Evolutionary conservation across 2,113 vertebrate species (phyloP).

Genomic region (Beaufortia kweichowensis): DNA sequence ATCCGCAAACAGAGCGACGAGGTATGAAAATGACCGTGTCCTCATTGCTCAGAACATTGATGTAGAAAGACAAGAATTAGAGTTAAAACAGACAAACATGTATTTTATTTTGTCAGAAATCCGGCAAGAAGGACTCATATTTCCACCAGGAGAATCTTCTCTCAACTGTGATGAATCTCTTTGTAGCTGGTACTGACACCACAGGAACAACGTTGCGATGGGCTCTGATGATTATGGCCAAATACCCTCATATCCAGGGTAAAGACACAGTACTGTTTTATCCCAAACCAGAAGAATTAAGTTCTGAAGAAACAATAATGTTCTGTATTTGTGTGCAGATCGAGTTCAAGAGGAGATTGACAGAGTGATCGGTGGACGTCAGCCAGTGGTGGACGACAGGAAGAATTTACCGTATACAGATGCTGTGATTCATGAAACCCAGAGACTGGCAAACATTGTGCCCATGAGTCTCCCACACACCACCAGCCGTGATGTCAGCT

Average conservation of each 20-base stretch:
- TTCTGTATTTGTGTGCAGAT: conserved; percentile 51
- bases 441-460: conserved; percentile 65
- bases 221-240: conserved; percentile 66
- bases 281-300: no score
- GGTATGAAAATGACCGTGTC: conserved; percentile 35
- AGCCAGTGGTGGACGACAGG: conserved; percentile 60
- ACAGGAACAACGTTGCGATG: conserved; percentile 64
- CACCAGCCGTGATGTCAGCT: conserved; percentile 48
- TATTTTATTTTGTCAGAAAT: conserved; percentile 37
- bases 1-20: conserved; percentile 60
- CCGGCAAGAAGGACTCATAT: neutral
- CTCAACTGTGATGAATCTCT: conserved; percentile 57
- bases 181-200: conserved; percentile 66
- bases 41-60: no score
- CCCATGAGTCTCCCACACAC: conserved; percentile 54
- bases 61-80: no score
- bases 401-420: conserved; percentile 67
- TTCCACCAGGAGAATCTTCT: conserved; percentile 60
- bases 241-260: conserved; percentile 73
- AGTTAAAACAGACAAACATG: neutral
- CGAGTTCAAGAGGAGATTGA: conserved; percentile 69
- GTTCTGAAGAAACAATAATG: neutral
- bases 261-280: conserved; percentile 21
- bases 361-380: conserved; percentile 60
- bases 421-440: conserved; percentile 73